Percentiles rank a stretch among this genome's conserved stretches.
These are phyloP conservation scores for Darevskia nairensis DNA, from an alignment of 2,797 vertebrate species.

Conservation along the genomic window DNA sequence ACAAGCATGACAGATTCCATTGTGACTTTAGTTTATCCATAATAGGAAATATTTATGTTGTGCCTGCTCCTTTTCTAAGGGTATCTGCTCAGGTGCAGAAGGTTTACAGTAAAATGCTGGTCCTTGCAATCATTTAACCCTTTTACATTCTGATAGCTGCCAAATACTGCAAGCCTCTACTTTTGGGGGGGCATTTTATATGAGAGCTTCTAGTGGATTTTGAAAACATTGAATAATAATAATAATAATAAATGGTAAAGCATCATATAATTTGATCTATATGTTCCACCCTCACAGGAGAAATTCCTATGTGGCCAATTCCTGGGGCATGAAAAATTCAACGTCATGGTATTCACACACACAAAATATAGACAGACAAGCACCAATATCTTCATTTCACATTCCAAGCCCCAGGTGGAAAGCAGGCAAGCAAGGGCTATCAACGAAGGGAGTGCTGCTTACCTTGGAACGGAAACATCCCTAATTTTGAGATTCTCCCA, in stretches of 20 bases:
- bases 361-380: constrained; percentile 59
- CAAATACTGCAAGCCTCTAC: constrained; percentile 60
- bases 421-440: constrained; percentile 9
- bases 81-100: constrained; percentile 68
- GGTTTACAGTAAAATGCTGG: constrained; percentile 65
- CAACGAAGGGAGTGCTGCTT: constrained; percentile 1
- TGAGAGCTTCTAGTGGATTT: constrained; percentile 38
- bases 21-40: constrained; percentile 82
- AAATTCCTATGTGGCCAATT: constrained; percentile 51
- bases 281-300: neutral
- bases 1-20: constrained; percentile 81
- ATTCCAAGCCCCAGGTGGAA: constrained; percentile 17
- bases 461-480: constrained; percentile 10
- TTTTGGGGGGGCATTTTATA: constrained; percentile 27
- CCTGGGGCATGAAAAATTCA: constrained; percentile 57
- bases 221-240: constrained; percentile 54
- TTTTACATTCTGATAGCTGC: constrained; percentile 47
- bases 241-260: constrained; percentile 13
- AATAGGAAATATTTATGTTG: constrained; percentile 82
- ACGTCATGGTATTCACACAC: constrained; percentile 48
- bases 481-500: neutral
- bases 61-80: constrained; percentile 71
- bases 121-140: constrained; percentile 50
- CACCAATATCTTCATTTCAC: constrained; percentile 69
- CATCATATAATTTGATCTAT: neutral